Evolutionary conservation across 1,140 invertebrate genomes (phyloP).

Genomic region (Lepidurus arcticus): DNA sequence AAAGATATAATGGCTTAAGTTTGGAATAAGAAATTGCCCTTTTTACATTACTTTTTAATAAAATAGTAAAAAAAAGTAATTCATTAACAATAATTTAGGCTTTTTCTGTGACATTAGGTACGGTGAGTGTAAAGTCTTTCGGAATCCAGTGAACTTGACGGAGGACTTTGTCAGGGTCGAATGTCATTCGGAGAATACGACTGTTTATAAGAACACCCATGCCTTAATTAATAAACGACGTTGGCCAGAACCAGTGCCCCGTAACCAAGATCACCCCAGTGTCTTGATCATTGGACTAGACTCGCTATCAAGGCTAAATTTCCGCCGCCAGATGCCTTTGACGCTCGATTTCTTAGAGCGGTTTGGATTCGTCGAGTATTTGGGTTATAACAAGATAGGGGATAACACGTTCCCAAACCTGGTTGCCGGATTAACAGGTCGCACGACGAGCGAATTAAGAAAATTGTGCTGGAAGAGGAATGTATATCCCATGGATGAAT

Average conservation of each 20-base stretch:
- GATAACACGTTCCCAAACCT: constrained; percentile 44
- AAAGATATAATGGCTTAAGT: no score
- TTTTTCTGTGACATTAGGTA: neutral
- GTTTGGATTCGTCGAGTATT: constrained; percentile 36
- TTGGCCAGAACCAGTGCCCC: neutral
- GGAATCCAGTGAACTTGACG: neutral
- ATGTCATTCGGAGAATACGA: neutral
- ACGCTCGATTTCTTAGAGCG: constrained; percentile 6
- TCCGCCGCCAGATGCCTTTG: neutral
- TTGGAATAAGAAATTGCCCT: no score
- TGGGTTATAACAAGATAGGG: constrained; percentile 43
- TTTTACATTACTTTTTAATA: no score
- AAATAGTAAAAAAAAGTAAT: neutral
- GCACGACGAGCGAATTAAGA: constrained; percentile 34
- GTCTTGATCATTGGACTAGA: neutral
- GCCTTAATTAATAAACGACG: neutral
- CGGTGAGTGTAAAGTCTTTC: neutral
- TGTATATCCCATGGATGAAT: constrained; percentile 42
- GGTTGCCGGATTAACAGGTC: constrained; percentile 39
- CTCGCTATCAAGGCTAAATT: neutral
- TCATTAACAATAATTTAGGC: neutral
- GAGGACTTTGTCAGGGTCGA: neutral
- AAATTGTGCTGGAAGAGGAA: constrained; percentile 16
- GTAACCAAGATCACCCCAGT: neutral
- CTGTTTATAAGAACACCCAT: neutral